Percentiles rank a stretch among this genome's conserved stretches.
These are phyloP conservation scores for Eucidaris tribuloides DNA, from an alignment of 35 echinoderm and acorn worm genomes.

Conservation along the genomic window DNA sequence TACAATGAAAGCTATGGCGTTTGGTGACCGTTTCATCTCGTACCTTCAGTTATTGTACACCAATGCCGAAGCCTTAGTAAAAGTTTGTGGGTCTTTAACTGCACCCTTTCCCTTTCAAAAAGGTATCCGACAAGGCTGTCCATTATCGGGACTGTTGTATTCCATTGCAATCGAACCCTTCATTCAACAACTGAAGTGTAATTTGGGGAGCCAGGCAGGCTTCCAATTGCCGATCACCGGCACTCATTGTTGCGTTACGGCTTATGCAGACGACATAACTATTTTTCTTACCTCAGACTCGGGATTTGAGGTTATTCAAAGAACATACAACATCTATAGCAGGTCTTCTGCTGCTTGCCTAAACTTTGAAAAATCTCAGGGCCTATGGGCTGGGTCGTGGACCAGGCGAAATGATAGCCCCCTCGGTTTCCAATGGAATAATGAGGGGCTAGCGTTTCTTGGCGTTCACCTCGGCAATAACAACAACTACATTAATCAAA, in stretches of 20 bases:
- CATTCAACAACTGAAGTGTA: background rate
- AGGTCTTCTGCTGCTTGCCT: too few relatives aligned
- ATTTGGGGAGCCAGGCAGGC: background rate
- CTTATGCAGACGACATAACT: slow-evolving; percentile 5
- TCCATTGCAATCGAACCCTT: slow-evolving; percentile 7
- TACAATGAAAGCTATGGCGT: background rate
- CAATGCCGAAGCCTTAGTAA: background rate
- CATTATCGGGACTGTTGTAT: background rate
- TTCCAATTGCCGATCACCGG: too few relatives aligned
- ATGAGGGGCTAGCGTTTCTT: background rate
- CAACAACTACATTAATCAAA: background rate
- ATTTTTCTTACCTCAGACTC: background rate
- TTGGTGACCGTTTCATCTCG: slow-evolving; percentile 1
- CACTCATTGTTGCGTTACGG: background rate
- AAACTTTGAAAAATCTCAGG: too few relatives aligned
- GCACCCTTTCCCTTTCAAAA: background rate
- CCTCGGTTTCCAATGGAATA: background rate
- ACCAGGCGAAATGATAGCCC: background rate
- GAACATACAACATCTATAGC: too few relatives aligned
- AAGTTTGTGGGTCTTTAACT: background rate
- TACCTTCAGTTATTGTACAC: background rate
- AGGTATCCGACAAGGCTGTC: slow-evolving; percentile 17
- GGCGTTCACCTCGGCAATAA: slow-evolving; percentile 4
- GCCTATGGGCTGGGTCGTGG: too few relatives aligned
- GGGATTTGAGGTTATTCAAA: background rate